Percentiles rank a stretch among this genome's conserved stretches.
Conservation (phyloP, 2,113 vertebrate genomes). For the Alethe castanea region DNA sequence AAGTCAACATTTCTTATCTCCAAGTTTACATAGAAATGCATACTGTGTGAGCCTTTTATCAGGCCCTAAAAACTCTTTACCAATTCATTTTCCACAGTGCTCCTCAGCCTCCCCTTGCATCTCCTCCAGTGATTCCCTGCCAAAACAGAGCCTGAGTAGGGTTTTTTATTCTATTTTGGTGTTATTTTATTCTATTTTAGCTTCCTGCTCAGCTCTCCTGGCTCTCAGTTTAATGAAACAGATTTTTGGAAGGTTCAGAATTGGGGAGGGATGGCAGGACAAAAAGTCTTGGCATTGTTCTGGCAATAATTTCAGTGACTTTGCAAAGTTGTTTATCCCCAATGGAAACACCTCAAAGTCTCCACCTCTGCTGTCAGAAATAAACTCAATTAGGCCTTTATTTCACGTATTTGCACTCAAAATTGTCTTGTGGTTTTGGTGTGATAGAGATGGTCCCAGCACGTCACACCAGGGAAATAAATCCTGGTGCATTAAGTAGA, state of each 20-base stretch:
- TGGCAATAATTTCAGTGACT: not conserved
- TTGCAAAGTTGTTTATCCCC: not conserved
- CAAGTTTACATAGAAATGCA: no score
- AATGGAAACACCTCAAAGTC: not conserved
- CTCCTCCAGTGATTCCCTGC: not conserved
- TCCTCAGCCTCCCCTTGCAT: accelerated
- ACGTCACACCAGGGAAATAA: not conserved
- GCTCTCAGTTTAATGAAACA: not conserved
- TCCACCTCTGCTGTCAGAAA: not conserved
- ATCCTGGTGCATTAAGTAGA: not conserved
- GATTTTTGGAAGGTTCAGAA: not conserved
- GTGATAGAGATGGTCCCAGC: not conserved
- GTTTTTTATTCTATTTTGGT: not conserved
- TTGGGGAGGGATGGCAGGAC: not conserved
- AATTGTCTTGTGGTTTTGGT: not conserved
- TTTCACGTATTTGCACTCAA: not conserved
- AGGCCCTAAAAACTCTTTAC: no score
- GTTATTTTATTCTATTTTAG: not conserved
- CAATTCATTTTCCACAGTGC: not conserved
- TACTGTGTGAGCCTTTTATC: no score
- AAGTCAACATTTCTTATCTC: no score
- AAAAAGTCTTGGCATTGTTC: not conserved
- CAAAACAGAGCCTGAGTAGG: not conserved
- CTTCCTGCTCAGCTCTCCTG: not conserved
- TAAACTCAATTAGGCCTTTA: not conserved